Base-by-base conservation (phyloP, 1,140 invertebrate species). In the Nasonia longicornis region DNA sequence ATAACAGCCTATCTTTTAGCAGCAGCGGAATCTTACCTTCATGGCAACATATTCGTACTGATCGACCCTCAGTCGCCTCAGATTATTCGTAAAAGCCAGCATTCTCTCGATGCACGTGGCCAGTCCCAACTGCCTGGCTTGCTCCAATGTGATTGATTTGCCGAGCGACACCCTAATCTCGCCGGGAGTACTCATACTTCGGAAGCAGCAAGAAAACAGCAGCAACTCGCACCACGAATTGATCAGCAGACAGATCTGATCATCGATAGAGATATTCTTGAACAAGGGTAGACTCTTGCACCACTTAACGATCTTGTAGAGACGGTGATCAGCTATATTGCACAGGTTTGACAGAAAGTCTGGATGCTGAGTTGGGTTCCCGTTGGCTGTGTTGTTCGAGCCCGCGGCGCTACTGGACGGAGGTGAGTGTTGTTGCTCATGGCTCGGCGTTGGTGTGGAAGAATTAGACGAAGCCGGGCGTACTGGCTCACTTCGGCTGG, bases 261-360 rank as follows among this genome's bases (percentile, higher is more conserved):
- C 98, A 91, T 98, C 97, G 86, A 97, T 97, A 82, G 96, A 96
- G 86, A 99, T 98, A 90, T 98, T 97, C 88, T 98, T 97, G 89
- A 99, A 99, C 6, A 99, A 93, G 14, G 98, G 98, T 87, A 99
- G 91, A 90, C 97, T 98, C 89, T 99, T 97, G 91, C 98, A 98
- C 98, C 98, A 99, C 88, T 98, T 98, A 77, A 99, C 98, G 84
- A 99, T 98, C 92, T 98, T 98, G 89, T 99, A 99, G 1, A 99
- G 93, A 52, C 97, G 91, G 90, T 98, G 96, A 90, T 99, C 98
- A 63, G 97, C 97, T 80, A 99, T 97, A 88, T 96, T 96, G 91
- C 96, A 97, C 85, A 98, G 91, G 89, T 96, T 96, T 0, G 95
- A 95, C 45, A 97, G 92, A 87, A 96, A 95, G 90, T 97, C 96